Percentiles rank a stretch among this genome's conserved stretches.
These are phyloP conservation scores for Phyllotis vaccarum DNA, from an alignment of 2,797 vertebrate genomes.

Conservation along the genomic window DNA sequence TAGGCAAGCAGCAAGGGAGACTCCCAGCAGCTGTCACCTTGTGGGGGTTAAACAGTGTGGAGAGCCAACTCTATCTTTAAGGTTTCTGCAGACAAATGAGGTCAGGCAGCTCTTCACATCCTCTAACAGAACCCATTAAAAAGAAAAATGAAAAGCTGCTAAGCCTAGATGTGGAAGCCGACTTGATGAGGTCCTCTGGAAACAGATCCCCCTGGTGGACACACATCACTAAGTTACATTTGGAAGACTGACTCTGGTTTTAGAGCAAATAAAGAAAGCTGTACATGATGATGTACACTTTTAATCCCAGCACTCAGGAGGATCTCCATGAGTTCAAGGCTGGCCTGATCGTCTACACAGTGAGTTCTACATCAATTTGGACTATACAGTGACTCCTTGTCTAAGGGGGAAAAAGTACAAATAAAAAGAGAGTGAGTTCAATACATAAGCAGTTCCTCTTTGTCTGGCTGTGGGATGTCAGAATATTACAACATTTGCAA, in stretches of 20 bases:
- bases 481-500: neutral
- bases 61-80: conserved; percentile 3
- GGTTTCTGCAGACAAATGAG: conserved; percentile 67
- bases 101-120: conserved; percentile 53
- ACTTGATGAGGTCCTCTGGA: conserved; percentile 45
- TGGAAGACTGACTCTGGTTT: conserved; percentile 65
- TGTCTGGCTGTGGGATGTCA: neutral
- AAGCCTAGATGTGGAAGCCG: conserved; percentile 41
- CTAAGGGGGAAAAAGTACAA: neutral
- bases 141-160: conserved; percentile 53
- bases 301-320: neutral
- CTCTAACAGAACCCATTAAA: conserved; percentile 49
- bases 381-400: neutral
- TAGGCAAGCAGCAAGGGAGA: neutral
- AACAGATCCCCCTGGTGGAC: conserved; percentile 65
- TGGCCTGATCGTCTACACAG: neutral
- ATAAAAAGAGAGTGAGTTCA: neutral
- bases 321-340: neutral
- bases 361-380: neutral
- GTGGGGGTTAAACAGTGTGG: neutral
- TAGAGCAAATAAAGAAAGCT: neutral
- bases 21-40: neutral
- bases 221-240: conserved; percentile 14
- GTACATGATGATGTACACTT: neutral
- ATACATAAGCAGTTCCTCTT: neutral